Percentiles rank a stretch among this genome's conserved stretches.
These are phyloP conservation scores for Zygogramma bicolorata DNA, from an alignment of 2,888 invertebrate genomes.

Conservation along the genomic window DNA sequence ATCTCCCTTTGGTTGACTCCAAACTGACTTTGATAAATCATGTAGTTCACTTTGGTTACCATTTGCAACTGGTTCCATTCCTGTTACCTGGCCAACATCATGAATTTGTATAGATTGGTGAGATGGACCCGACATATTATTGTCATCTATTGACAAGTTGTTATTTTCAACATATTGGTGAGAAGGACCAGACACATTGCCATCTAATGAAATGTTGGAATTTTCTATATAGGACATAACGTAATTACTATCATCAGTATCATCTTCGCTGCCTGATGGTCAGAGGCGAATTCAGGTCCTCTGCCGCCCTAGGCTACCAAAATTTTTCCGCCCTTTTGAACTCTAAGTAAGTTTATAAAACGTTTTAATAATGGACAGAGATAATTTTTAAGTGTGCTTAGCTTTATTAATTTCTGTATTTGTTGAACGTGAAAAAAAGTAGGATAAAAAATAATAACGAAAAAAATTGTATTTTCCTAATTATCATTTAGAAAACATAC, in stretches of 20 bases:
- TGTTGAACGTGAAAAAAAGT: too few species aligned
- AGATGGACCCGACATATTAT: background rate
- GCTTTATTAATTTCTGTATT: too few species aligned
- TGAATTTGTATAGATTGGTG: background rate
- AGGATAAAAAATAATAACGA: too few species aligned
- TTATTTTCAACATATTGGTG: background rate
- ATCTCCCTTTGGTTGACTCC: background rate
- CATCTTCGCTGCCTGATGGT: background rate
- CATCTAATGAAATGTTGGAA: background rate
- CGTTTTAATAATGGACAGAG: too few species aligned
- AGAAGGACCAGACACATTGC: background rate
- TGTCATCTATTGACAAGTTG: background rate
- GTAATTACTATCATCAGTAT: background rate
- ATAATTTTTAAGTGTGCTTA: too few species aligned
- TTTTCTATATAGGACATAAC: background rate
- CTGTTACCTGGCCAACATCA: background rate
- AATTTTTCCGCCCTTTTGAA: too few species aligned
- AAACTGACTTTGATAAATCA: background rate
- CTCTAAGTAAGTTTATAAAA: too few species aligned
- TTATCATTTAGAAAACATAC: too few species aligned
- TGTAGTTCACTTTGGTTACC: background rate
- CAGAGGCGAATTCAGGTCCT: too few species aligned
- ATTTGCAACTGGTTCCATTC: background rate
- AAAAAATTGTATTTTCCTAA: too few species aligned
- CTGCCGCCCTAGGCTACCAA: too few species aligned